Base-by-base conservation (phyloP, 2,888 invertebrate species). In the Phlogophora meticulosa region DNA sequence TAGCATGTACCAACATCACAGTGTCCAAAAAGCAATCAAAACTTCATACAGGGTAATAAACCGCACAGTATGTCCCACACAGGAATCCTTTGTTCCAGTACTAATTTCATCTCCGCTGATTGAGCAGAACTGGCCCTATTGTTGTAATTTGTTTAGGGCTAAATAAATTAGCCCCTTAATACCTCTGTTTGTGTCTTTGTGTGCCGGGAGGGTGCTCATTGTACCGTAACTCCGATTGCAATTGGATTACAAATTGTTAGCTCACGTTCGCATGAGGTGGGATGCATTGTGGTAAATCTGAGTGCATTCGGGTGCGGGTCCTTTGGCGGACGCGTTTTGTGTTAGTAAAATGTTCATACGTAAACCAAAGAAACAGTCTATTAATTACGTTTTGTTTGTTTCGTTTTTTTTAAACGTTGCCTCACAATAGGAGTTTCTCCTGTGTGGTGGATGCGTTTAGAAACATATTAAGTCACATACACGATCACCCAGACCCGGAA, bases 31-130 rank as follows among this genome's bases (percentile, higher is more conserved):
- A 45, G 64, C 72, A 82, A 80, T 80, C 70, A 68, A 57, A 80
- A 68, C 77, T 76, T 22, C 40, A 46, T 45, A 57, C 63, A n/a
- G 22, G 24, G 42, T 55, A 68, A 67, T 68, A 70, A 72, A 56
- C 69, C 62, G 20, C 67, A 81, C 46, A 49, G 59, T 57, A 61
- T 62, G 48, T 22, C 36, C n/a, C 40, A n/a, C 42, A 46, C 52
- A 55, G 56, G 15, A 43, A 51, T 55, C 62, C 76, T 78, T 81
- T 81, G 84, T 78, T 74, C 55, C 67, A 62, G 43, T 20, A 46
- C 73, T 83, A 76, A 82, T 81, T 82, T 72, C 60, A 72, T 73
- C 51, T 59, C 38, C 48, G 42, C 68, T 83, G 82, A 82, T 81
- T 81, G 82, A 68, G 55, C 68, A 72, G 53, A 63, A 52, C 63